Evolutionary conservation across 2,113 vertebrate species (phyloP), one percentile per base, ranked within the genome.

Genomic region (Diphyllodes magnificus): DNA sequence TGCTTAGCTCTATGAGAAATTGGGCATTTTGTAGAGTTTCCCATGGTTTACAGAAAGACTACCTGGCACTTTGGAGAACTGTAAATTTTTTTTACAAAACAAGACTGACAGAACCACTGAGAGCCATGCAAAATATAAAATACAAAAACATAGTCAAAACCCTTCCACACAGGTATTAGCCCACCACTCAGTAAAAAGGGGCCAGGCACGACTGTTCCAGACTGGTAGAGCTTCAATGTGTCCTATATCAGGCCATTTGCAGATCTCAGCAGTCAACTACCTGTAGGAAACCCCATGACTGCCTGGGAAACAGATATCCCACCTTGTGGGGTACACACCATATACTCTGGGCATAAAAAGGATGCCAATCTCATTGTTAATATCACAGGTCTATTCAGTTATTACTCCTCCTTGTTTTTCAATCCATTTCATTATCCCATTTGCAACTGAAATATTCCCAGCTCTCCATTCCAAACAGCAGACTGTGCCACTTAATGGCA

Each of bases 391-490:
- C 42, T 28, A 54, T 35, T 80, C 27, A 10, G 33, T 68, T 86
- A 73, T 72, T 80, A 65, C 21, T 76, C 23, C 31, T 91, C 53
- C 40, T 63, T 45, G 28, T 33, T 93, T 85, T 85, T 59, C 89
- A 82, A 24, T 61, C 82, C 70, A 50, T 61, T 95, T 91, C 78
- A 81, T 95, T 94, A 95, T 77, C 39, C 30, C 88, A 56, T 91
- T 90, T 88, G 59, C 47, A 82, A 90, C 42, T 35, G 68, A 86
- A 93, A 95, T 88, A 94, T 63, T 96, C 85, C 75, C 82, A 90
- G 59, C 11, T 91, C 78, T 83, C 75, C 70, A 59, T 72, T 94
- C 80, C 42, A 86, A 70, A 66, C 47, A 79, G 37, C 54, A 90
- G 75, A 93, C 35, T 93, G 86, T 71, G 71, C 75, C 91, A 90